A percentile compares a stretch with the other conserved stretches of the same genome.
Conservation (phyloP, 2,113 vertebrate species). For the Sphaerodactylus townsendi region DNA sequence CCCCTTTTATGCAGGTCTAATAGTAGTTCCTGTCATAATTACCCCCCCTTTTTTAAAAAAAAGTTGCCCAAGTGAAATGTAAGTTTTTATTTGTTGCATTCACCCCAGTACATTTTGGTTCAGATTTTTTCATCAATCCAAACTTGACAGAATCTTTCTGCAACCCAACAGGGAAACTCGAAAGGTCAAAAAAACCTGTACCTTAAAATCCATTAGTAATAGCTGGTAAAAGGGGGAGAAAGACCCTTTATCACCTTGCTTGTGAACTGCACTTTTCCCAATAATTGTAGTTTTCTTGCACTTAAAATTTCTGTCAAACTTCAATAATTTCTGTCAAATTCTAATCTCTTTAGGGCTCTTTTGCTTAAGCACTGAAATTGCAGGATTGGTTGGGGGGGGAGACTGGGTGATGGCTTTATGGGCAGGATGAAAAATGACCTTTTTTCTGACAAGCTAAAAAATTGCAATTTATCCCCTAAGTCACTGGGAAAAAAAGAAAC, state of each 20-base stretch:
- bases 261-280: not conserved
- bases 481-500: not conserved
- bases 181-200: conserved; percentile 34
- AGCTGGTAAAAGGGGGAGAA: not conserved
- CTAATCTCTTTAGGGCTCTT: not conserved
- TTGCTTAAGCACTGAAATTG: conserved; percentile 28
- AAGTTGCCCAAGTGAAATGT: conserved; percentile 2
- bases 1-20: too few relatives aligned
- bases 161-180: conserved; percentile 28
- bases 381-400: not conserved
- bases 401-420: not conserved
- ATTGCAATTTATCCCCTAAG: conserved; percentile 24
- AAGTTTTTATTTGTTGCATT: conserved; percentile 26
- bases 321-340: not conserved
- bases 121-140: conserved; percentile 18
- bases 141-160: conserved; percentile 40
- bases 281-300: not conserved
- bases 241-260: not conserved
- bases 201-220: not conserved
- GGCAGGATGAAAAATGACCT: conserved; percentile 9
- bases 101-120: conserved; percentile 38
- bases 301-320: not conserved
- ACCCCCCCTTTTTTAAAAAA: not conserved
- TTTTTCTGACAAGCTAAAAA: conserved; percentile 13
- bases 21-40: not conserved